A percentile compares a stretch with the other conserved stretches of the same genome.
phyloP scores from a whole-genome alignment of 2,888 invertebrate genomes.

The Eilema sororculum region DNA sequence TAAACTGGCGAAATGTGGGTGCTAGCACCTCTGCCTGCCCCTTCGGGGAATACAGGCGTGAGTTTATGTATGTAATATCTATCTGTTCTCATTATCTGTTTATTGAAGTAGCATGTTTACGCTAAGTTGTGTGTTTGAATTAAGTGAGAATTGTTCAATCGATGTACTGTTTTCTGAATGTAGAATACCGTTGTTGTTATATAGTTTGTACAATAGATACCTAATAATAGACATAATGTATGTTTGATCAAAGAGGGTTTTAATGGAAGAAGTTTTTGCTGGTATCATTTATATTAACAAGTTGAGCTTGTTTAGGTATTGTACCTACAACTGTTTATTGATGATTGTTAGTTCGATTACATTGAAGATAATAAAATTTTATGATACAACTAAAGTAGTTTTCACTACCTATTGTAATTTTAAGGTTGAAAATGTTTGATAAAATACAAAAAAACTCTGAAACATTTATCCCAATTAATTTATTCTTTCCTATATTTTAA shows the following conservation, averaged over 20 bases:
- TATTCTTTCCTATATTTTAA: too few relatives aligned
- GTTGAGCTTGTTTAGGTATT: neutral
- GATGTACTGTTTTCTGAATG: neutral
- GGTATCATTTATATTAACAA: neutral
- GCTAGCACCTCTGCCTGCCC: too few relatives aligned
- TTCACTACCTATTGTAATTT: neutral
- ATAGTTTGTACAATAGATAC: neutral
- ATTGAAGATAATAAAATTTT: neutral
- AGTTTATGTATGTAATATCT: too few relatives aligned
- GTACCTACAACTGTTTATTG: neutral
- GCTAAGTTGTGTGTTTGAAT: neutral
- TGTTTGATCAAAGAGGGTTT: neutral
- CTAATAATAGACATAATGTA: too few relatives aligned
- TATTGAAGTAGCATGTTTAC: conserved; percentile 5
- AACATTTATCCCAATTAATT: neutral
- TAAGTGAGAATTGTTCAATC: conserved; percentile 7
- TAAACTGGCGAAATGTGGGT: too few relatives aligned
- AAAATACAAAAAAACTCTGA: neutral
- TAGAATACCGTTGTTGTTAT: conserved; percentile 3
- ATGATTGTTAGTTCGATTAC: neutral
- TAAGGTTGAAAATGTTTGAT: neutral
- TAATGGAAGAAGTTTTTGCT: neutral
- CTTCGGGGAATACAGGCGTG: too few relatives aligned
- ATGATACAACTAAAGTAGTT: neutral
- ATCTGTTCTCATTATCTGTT: neutral